phyloP scores from a whole-genome alignment of 2,113 vertebrate species.

The Empidonax alnorum region DNA sequence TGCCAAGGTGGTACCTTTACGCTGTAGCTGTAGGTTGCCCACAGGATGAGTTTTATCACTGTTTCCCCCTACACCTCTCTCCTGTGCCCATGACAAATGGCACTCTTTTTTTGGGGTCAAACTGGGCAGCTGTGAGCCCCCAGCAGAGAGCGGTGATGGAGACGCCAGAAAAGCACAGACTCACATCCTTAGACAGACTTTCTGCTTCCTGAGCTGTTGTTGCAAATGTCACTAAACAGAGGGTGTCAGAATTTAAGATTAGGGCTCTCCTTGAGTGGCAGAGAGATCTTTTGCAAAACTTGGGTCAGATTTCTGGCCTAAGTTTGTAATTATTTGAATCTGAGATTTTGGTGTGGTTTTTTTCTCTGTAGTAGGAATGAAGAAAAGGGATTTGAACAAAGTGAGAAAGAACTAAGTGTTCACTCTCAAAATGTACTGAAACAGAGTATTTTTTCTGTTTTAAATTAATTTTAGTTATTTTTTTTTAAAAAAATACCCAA shows the following conservation, averaged over 20 bases:
- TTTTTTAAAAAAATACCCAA: neutral
- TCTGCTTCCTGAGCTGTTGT: neutral
- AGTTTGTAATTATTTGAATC: neutral
- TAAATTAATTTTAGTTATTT: neutral
- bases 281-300: neutral
- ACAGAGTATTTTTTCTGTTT: neutral
- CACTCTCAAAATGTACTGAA: neutral
- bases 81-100: rapidly evolving
- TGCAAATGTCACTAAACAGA: neutral
- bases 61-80: neutral
- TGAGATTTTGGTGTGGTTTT: neutral
- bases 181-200: neutral
- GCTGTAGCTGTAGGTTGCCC: neutral
- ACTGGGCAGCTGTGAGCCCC: neutral
- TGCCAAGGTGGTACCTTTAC: neutral
- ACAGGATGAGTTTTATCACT: neutral
- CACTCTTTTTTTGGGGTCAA: neutral
- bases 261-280: neutral
- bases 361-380: neutral
- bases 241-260: neutral
- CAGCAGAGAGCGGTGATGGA: neutral
- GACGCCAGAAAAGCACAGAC: neutral
- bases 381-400: neutral
- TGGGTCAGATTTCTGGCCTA: neutral
- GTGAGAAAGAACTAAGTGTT: neutral